phyloP scores from a whole-genome alignment of 2,113 vertebrate genomes.

The Cyphomyrus discorhynchus region DNA sequence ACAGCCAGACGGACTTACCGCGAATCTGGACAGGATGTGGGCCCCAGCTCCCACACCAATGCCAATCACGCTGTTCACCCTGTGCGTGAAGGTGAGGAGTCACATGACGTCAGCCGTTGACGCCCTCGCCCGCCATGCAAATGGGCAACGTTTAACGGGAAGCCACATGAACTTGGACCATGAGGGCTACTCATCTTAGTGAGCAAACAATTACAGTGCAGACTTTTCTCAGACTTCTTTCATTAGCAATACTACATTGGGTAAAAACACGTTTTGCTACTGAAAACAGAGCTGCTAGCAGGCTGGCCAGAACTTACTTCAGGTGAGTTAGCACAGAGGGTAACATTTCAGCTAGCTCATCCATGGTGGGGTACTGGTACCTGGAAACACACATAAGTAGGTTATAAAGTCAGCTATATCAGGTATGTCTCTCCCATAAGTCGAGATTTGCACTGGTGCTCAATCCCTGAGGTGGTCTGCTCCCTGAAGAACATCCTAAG shows the following conservation, averaged over 20 bases:
- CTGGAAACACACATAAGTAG: slow-evolving; percentile 48
- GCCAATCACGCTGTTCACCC: slow-evolving; percentile 83
- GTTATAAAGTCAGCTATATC: neutral
- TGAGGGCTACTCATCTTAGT: neutral
- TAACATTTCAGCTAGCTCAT: slow-evolving; percentile 88
- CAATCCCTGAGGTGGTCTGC: neutral
- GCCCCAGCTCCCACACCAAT: slow-evolving; percentile 84
- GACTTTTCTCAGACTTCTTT: neutral
- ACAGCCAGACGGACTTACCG: slow-evolving; percentile 65
- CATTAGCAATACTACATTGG: neutral
- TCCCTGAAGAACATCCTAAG: neutral
- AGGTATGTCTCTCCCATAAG: neutral
- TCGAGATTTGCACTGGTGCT: neutral
- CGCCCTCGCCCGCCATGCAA: neutral
- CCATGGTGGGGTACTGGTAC: slow-evolving; percentile 90
- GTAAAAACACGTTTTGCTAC: neutral
- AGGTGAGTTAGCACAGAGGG: slow-evolving; percentile 79
- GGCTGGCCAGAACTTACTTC: slow-evolving; percentile 62
- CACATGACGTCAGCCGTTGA: neutral
- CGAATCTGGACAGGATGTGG: slow-evolving; percentile 80
- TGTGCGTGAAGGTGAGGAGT: slow-evolving; percentile 46
- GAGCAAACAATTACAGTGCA: neutral
- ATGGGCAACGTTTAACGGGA: neutral
- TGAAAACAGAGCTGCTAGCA: neutral
- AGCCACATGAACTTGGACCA: neutral